Evolutionary conservation across 2,113 vertebrate genomes (phyloP).

Genomic region (Prinia subflava): DNA sequence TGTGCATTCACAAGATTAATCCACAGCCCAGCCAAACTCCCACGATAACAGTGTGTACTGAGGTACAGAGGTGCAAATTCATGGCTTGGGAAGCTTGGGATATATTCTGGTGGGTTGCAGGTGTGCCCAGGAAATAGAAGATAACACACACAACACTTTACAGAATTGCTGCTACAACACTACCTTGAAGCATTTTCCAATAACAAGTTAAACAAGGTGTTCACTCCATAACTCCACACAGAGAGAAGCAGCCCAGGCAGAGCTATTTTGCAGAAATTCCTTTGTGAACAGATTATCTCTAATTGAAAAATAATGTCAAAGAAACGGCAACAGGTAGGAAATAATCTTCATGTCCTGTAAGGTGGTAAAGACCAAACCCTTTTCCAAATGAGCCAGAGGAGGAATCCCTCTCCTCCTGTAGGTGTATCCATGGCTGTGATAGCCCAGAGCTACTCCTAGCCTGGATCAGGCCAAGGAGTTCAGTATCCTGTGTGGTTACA

Average conservation of each 20-base stretch:
- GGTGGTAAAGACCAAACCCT: background rate
- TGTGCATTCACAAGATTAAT: background rate
- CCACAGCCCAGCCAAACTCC: background rate
- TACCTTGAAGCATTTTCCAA: background rate
- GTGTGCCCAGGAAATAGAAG: background rate
- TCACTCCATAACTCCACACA: rapidly evolving
- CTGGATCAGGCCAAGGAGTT: background rate
- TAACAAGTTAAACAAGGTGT: background rate
- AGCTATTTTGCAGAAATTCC: background rate
- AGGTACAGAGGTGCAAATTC: background rate
- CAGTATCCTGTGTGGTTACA: background rate
- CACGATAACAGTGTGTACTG: rapidly evolving
- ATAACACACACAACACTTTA: background rate
- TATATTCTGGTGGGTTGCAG: background rate
- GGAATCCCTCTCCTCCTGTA: background rate
- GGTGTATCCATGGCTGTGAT: background rate
- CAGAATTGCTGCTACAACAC: background rate
- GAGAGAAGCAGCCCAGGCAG: background rate
- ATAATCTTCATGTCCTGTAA: background rate
- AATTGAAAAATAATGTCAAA: background rate
- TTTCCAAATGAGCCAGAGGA: background rate
- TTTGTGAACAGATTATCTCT: background rate
- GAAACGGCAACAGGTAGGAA: background rate
- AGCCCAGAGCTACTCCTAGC: background rate
- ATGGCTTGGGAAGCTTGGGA: background rate